Percentiles rank a stretch among this genome's conserved stretches.
Conservation (phyloP, 2,888 invertebrate genomes). For the Halocaridina rubra region DNA sequence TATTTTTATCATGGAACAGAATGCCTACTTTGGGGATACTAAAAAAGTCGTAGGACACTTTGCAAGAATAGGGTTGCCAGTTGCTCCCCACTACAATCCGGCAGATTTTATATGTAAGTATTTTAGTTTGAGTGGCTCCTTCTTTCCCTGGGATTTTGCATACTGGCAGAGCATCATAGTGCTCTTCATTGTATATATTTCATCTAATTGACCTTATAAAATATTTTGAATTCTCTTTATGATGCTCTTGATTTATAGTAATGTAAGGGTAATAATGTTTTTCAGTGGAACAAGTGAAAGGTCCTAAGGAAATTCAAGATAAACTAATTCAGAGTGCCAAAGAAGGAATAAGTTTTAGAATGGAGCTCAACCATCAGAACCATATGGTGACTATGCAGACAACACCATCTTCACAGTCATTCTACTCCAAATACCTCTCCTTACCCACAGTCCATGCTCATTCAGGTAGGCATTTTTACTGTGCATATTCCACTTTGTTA, state of each 20-base stretch:
- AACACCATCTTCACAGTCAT: conserved; percentile 38
- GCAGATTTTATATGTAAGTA: conserved; percentile 84
- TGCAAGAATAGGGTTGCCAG: conserved; percentile 77
- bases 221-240: conserved; percentile 66
- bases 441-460: conserved; percentile 30
- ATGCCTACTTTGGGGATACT: conserved; percentile 82
- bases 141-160: no score
- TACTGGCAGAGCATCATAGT: no score
- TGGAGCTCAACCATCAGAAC: conserved; percentile 28
- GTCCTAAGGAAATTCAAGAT: conserved; percentile 76
- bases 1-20: conserved; percentile 66
- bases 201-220: no score
- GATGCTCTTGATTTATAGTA: not conserved
- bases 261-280: not conserved
- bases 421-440: conserved; percentile 38
- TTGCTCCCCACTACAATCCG: conserved; percentile 83
- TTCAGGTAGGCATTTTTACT: conserved; percentile 39
- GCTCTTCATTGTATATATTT: no score
- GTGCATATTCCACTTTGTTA: no score
- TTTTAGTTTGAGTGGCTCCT: no score
- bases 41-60: conserved; percentile 80
- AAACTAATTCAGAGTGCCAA: conserved; percentile 77
- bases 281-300: conserved; percentile 82
- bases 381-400: conserved; percentile 37
- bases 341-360: conserved; percentile 73